Percentiles rank a stretch among this genome's conserved stretches.
These are phyloP conservation scores for Cantharis nigra DNA, from an alignment of 2,888 invertebrate genomes.

Conservation along the genomic window DNA sequence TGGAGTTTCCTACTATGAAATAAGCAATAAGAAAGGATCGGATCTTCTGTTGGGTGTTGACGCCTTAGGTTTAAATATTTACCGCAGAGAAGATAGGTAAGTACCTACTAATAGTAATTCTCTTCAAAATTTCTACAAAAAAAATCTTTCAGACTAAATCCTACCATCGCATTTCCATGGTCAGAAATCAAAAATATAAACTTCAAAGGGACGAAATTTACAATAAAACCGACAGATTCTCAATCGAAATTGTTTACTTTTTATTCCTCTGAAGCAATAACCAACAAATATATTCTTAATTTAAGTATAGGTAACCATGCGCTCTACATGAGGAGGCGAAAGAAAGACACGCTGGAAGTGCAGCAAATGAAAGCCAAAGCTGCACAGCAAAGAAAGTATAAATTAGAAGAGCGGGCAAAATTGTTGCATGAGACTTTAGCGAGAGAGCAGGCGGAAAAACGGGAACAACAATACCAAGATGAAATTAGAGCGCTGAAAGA, in stretches of 20 bases:
- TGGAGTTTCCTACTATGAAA: conserved; percentile 98
- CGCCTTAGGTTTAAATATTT: conserved; percentile 96
- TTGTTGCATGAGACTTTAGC: conserved; percentile 89
- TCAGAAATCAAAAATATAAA: conserved; percentile 99
- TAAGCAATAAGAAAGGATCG: conserved; percentile 97
- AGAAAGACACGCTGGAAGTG: conserved; percentile 98
- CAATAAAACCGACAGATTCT: conserved; percentile 98
- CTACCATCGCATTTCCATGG: conserved; percentile 99
- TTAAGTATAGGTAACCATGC: conserved; percentile 99
- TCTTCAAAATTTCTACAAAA: not conserved
- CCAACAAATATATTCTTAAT: conserved; percentile 96
- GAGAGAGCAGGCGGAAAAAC: conserved; percentile 91
- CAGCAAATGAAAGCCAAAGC: conserved; percentile 99
- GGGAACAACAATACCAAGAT: conserved; percentile 94
- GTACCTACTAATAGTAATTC: conserved; percentile 57
- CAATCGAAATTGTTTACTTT: conserved; percentile 98
- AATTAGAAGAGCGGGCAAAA: conserved; percentile 92
- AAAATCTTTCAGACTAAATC: conserved; percentile 75
- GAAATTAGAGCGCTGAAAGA: conserved; percentile 86
- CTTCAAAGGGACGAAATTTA: conserved; percentile 98
- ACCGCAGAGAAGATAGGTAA: conserved; percentile 96
- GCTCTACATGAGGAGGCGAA: conserved; percentile 95
- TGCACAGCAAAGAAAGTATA: conserved; percentile 86
- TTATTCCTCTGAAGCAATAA: conserved; percentile 92
- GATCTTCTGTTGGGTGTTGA: conserved; percentile 96